Evolutionary conservation across 2,888 invertebrate genomes (phyloP), one percentile per base, ranked within the genome.

Genomic region (Lepeophtheirus nordmannii): DNA sequence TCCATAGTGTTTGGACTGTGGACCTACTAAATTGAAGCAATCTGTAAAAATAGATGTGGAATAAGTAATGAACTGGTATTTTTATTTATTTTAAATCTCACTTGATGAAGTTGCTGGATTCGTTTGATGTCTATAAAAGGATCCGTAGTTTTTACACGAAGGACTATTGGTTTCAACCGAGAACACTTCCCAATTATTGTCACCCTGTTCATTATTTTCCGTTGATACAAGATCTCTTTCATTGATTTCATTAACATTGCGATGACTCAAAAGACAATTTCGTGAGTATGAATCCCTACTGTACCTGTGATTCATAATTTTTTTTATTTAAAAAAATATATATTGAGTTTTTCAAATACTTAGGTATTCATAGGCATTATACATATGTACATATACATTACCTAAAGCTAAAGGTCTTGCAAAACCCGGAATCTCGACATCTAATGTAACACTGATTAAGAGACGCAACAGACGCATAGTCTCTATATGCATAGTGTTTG

Each of bases 401-500:
- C 53, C 53, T 14, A 46, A 46, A 46, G 17, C 53, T 46, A 46
- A 46, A 46, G 53, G 53, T 46, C 53, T 17, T 46, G 53, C 53
- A 46, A 8, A n/a, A 46, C 17, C 53, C 53, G 8, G 53, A 46
- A 17, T 46, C 53, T 17, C 53, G 53, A 46, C 53, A 46, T 46
- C 53, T 14, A 46, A 46, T 46, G 8, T 46, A 46, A 17, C 53
- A 46, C 17, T 46, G n/a, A 46, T 46, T 46, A 2, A 46, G 53
- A 5, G 53, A 46, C 53, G 14, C 17, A 46, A 46, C 53, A 46
- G 53, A 46, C 3, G 53, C 53, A 17, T 46, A 46, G 53, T 46
- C 53, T 8, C 53, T 14, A 46, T 46, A 46, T 3, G 53, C 53
- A 46, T 46, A 46, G 53, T 46, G 53, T 8, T 46, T 46, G 17